Base-by-base conservation (phyloP, 2,113 vertebrate species). In the Urocitellus parryii region DNA sequence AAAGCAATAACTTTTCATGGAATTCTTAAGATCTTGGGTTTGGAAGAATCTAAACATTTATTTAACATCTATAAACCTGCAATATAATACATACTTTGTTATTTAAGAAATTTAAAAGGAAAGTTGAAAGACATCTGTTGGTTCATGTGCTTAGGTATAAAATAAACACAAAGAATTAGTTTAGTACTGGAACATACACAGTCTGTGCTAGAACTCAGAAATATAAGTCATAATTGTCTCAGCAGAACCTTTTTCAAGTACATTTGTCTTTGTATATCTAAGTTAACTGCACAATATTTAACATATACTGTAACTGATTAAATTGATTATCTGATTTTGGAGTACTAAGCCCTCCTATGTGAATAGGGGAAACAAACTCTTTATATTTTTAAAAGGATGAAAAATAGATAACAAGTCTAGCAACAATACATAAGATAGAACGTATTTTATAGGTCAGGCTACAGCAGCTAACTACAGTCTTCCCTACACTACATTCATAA, bases 111-210 rank as follows among this genome's bases (percentile, higher is more conserved):
- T 34, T 12, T 63, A 45, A 80, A 91, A 87, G 34, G 65, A 42
- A 88, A 48, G 12, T n/a, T 82, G 37, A 90, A 84, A 93, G 58
- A 86, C 68, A 22, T 94, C 20, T 90, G 61, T 42, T 94, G 24
- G 61, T 63, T 58, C 24, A 37, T 53, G 22, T 87, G n/a, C 48
- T 68, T 70, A 76, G n/a, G 13, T 65, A 90, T 77, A 73, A 84
- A 88, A 86, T 77, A 73, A 84, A 83, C 7, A 83, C 25, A 37
- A 70, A 95, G 32, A 79, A 94, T 73, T 29, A 78, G 27, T 88
- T 95, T 83, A 94, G 74, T 79, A 97, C 13, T 87, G 34, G 48
- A 53, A 76, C 5, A 61, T 16, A 84, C 12, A 67, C 13, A 85
- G 25, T 3, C 45, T 79, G 34, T 32, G 32, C 56, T 79, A 84